Evolutionary conservation across 2,797 vertebrate species (phyloP), one percentile per base, ranked within the genome.

Genomic region (Eremophila alpestris): DNA sequence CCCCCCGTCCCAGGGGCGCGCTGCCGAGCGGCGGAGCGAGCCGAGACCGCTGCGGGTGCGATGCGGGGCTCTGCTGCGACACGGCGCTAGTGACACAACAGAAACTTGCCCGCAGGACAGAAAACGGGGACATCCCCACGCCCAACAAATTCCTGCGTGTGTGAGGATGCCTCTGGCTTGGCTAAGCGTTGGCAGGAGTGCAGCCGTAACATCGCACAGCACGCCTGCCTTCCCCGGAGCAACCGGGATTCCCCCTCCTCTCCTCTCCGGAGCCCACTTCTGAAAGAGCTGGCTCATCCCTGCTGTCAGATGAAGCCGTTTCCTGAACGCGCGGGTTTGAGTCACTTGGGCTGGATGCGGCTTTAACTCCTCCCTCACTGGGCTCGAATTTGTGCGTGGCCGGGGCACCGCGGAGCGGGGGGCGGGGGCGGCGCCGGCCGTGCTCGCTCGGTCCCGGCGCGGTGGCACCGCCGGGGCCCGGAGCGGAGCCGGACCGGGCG

Each of bases 321-420:
- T 95, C 96, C 97, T 96, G 93, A 88, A 90, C 97, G 93, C 91
- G 91, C 89, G 89, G 69, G 80, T 83, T 96, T 81, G 93, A 95
- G 93, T 97, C 93, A 91, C 87, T 96, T 69, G 75, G 59, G 93
- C 87, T 89, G 64, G 77, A 93, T 90, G 94, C 67, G 94, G 87
- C 83, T 81, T 96, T 95, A 96, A 90, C 79, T 85, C 83, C 85
- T 94, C 93, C 82, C 69, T 81, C 64, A 0, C 94, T 11, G 43
- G 75, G 55, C 83, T 70, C 34, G 20, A 48, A 8, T 82, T 32
- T 14, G 59, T 32, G 5, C 15, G 26, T 41, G 23, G 75, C 90
- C 46, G 15, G 48, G 64, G 51, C 9, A 24, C 27, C 17, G 48
- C 63, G 21, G 21, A 62, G 34, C 21, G 36, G 55, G 18, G 18